These are phyloP conservation scores for Sphinx pinastri DNA, from an alignment of 2,888 invertebrate genomes.

Conservation along the genomic window DNA sequence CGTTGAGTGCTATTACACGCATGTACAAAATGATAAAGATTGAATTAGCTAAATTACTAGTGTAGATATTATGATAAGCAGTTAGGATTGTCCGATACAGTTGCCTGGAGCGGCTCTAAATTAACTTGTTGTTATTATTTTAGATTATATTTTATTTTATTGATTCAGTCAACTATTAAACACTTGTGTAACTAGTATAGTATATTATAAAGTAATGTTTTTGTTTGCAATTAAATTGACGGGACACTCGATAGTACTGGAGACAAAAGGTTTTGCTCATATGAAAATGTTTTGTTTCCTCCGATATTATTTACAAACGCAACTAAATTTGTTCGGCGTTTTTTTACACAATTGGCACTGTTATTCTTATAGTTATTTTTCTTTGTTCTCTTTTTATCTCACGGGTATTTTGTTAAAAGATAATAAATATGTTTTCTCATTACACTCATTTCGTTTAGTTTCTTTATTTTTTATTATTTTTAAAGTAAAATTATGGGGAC, in stretches of 20 bases:
- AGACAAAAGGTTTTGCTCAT: constrained; percentile 6
- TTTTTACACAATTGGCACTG: constrained; percentile 77
- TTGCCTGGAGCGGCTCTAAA: constrained; percentile 58
- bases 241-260: constrained; percentile 3
- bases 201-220: constrained; percentile 31
- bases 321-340: constrained; percentile 28
- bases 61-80: constrained; percentile 45
- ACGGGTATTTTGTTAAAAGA: constrained; percentile 70
- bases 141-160: constrained; percentile 50
- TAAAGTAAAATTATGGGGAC: constrained; percentile 33
- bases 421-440: constrained; percentile 76
- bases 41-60: constrained; percentile 76
- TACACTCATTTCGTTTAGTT: constrained; percentile 65
- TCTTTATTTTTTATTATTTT: constrained; percentile 42
- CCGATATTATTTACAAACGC: constrained; percentile 45
- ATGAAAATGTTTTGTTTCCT: constrained; percentile 38
- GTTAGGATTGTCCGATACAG: constrained; percentile 41
- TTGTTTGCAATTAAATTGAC: constrained; percentile 32
- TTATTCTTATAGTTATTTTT: constrained; percentile 76
- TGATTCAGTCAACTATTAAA: constrained; percentile 69
- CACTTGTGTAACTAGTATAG: constrained; percentile 56
- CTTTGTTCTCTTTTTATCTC: constrained; percentile 66
- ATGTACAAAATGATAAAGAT: constrained; percentile 71
- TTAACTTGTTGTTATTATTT: constrained; percentile 69
- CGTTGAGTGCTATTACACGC: constrained; percentile 74